A percentile compares a stretch with the other conserved stretches of the same genome.
Evolutionary conservation across 2,797 vertebrate species (phyloP).

Genomic region (Helicolenus hilgendorfi): DNA sequence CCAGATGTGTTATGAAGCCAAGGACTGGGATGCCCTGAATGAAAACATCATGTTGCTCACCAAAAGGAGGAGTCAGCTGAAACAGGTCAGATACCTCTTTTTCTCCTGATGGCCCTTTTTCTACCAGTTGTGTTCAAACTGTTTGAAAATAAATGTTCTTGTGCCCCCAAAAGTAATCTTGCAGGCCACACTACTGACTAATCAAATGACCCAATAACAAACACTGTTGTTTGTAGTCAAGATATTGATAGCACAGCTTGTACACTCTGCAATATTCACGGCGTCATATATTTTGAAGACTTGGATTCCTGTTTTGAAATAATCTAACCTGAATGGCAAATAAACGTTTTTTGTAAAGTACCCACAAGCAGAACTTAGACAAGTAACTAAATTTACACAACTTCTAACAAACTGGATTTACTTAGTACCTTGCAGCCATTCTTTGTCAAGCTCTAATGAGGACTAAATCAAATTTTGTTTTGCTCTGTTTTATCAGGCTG

Average conservation of each 20-base stretch:
- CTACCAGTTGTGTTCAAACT: not conserved
- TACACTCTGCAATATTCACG: not conserved
- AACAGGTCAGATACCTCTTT: conserved; percentile 91
- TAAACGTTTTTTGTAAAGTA: not conserved
- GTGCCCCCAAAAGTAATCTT: not conserved
- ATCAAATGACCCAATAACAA: not conserved
- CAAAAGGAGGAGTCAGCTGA: conserved; percentile 98
- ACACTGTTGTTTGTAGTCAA: not conserved
- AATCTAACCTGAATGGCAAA: not conserved
- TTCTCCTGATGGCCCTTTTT: not conserved
- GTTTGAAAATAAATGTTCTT: not conserved
- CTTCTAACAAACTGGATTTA: not conserved
- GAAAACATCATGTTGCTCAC: conserved; percentile 98
- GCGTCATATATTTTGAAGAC: not conserved
- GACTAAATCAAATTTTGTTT: not conserved
- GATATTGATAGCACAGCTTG: not conserved
- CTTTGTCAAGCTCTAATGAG: not conserved
- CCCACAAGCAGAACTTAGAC: not conserved
- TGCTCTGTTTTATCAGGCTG: conserved; percentile 89
- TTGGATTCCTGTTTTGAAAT: not conserved
- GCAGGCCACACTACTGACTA: not conserved
- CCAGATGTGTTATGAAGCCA: conserved; percentile 97
- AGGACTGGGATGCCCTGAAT: conserved; percentile 98
- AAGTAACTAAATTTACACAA: not conserved
- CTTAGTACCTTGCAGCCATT: not conserved